Conservation (phyloP, 2,797 vertebrate species). For the Tamandua tetradactyla region DNA sequence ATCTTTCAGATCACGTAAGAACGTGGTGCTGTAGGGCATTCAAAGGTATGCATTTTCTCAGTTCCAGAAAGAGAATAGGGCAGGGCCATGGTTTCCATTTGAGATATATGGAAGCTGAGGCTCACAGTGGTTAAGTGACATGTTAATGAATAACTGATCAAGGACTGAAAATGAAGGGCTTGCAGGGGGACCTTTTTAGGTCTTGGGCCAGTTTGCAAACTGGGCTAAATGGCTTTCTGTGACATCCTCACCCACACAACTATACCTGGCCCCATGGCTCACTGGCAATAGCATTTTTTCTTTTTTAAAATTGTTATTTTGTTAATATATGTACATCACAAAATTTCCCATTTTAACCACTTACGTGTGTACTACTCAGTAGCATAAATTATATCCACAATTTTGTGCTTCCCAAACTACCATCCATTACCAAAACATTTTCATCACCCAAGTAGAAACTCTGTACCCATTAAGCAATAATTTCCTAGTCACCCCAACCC, state of each 20-base stretch:
- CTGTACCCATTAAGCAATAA: not conserved
- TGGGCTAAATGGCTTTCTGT: not conserved
- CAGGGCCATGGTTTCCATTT: not conserved
- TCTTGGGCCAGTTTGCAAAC: not conserved
- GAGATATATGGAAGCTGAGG: not conserved
- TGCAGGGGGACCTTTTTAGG: not conserved
- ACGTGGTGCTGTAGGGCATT: not conserved
- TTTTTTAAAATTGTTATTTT: not conserved
- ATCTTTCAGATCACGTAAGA: not conserved
- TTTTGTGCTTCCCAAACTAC: not conserved
- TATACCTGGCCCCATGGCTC: rapidly evolving
- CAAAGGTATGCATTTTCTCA: too few relatives aligned
- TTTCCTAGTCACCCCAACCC: not conserved
- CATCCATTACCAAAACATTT: not conserved
- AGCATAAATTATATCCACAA: not conserved
- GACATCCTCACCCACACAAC: too few relatives aligned
- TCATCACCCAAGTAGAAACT: not conserved
- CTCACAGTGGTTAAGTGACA: not conserved
- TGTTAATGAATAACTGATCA: not conserved
- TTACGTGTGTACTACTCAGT: not conserved
- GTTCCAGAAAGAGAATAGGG: not conserved
- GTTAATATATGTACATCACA: not conserved
- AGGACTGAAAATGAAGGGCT: not conserved
- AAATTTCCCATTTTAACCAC: not conserved
- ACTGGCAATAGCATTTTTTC: not conserved